These are phyloP conservation scores for Tetraneura akinire DNA, from an alignment of 1,140 invertebrate species.

Conservation along the genomic window DNA sequence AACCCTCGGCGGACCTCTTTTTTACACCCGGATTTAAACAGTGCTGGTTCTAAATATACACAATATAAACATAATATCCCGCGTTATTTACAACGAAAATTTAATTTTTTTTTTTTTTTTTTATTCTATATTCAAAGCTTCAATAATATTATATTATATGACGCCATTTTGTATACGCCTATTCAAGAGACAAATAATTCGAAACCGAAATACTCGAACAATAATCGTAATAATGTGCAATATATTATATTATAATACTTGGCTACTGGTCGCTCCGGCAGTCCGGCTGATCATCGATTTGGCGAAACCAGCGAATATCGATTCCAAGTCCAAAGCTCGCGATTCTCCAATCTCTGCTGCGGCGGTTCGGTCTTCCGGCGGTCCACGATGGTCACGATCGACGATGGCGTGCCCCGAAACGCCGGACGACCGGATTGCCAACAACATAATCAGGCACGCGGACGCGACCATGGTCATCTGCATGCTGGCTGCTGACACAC, in stretches of 20 bases:
- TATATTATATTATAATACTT: conserved; percentile 13
- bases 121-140: too few relatives aligned
- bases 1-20: conserved; percentile 39
- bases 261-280: conserved; percentile 18
- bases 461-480: not conserved
- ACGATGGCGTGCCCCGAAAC: conserved; percentile 3
- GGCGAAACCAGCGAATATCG: conserved; percentile 31
- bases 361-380: not conserved
- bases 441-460: not conserved
- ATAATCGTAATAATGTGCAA: too few relatives aligned
- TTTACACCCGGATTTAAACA: conserved; percentile 45
- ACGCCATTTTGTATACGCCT: too few relatives aligned
- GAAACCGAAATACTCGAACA: too few relatives aligned
- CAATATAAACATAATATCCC: conserved; percentile 45
- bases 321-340: not conserved
- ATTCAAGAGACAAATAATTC: too few relatives aligned
- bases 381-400: not conserved
- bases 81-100: conserved; percentile 12
- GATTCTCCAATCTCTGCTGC: not conserved
- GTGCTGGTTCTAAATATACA: conserved; percentile 41
- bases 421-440: not conserved
- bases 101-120: not conserved
- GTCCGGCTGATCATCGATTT: conserved; percentile 35
- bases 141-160: too few relatives aligned
- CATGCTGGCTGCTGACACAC: not conserved